Evolutionary conservation across 2,797 vertebrate genomes (phyloP).

Genomic region (Kryptopterus vitreolus): DNA sequence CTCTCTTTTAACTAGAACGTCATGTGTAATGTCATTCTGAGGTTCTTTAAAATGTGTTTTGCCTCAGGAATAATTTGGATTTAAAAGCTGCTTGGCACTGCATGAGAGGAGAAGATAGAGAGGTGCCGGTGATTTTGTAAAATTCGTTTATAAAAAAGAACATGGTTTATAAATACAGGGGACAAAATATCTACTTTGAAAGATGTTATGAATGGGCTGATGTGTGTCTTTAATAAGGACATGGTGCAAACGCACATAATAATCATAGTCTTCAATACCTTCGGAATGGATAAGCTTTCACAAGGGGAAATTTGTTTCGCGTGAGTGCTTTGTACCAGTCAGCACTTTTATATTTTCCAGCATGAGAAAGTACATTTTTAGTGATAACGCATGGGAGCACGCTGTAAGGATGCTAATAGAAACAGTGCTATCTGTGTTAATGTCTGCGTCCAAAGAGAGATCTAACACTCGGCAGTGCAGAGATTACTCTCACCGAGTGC

Average conservation of each 20-base stretch:
- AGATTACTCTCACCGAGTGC: slow-evolving; percentile 39
- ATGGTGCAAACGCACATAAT: background rate
- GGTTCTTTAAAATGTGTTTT: background rate
- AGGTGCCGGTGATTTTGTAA: slow-evolving; percentile 4
- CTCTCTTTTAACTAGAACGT: background rate
- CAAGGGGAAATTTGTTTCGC: background rate
- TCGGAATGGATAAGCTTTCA: background rate
- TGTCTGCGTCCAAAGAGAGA: slow-evolving; percentile 25
- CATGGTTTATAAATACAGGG: background rate
- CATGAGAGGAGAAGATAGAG: background rate
- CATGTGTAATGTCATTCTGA: background rate
- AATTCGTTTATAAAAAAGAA: slow-evolving; percentile 25
- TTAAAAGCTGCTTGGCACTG: background rate
- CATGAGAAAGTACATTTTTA: too few relatives aligned
- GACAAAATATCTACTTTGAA: slow-evolving; percentile 8
- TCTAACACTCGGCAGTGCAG: slow-evolving; percentile 34
- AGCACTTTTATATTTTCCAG: background rate
- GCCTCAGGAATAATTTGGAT: background rate
- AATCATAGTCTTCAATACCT: too few relatives aligned
- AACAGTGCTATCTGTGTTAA: slow-evolving; percentile 35
- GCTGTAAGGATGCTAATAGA: background rate
- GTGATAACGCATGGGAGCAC: background rate
- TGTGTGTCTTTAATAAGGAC: background rate
- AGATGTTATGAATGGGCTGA: slow-evolving; percentile 4
- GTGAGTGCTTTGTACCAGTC: background rate